Evolutionary conservation across 2,888 invertebrate species (phyloP), one percentile per base, ranked within the genome.

Genomic region (Cephus pulcher): DNA sequence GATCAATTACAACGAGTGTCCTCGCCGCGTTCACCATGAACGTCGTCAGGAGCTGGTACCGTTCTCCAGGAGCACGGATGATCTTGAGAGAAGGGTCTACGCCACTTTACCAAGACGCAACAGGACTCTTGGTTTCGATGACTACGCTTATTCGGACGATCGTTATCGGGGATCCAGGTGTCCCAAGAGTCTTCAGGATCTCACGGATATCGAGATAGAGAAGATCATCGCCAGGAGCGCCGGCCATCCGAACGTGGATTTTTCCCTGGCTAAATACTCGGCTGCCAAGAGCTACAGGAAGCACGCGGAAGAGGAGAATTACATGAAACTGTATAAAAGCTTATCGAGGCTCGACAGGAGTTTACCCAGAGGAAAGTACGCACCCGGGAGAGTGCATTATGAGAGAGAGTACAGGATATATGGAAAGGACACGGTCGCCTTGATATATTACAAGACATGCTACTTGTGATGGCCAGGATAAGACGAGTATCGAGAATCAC

Each of bases 371-470:
- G 85, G 84, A 56, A 88, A 85, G 76, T 88, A 87, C 80, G 86
- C 88, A 74, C 91, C 91, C 1, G 91, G 91, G 11, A 88, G 88
- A 83, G 91, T 91, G 77, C 90, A 89, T 76, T 91, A 91, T 83
- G 91, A 91, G 80, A 87, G 90, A 34, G 91, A 91, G 81, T 91
- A 90, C 85, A 86, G 90, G 81, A 89, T 91, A 68, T 91, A 91
- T 83, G 91, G 91, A 75, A 90, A 90, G 82, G 91, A 91, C 81
- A 91, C 91, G 73, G 88, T 91, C 76, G 91, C 91, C n/a, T 88
- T 91, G 69, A 90, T 91, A 81, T 91, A 91, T 79, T 91, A 91
- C 81, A 91, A 91, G 84, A 91, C 91, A 75, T 91, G 91, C 82
- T 91, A 91, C 85, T 90, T 91, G 90, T 91, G 91, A 91, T 90